phyloP scores from a whole-genome alignment of 2,888 invertebrate genomes.

The Julus scandinavius region DNA sequence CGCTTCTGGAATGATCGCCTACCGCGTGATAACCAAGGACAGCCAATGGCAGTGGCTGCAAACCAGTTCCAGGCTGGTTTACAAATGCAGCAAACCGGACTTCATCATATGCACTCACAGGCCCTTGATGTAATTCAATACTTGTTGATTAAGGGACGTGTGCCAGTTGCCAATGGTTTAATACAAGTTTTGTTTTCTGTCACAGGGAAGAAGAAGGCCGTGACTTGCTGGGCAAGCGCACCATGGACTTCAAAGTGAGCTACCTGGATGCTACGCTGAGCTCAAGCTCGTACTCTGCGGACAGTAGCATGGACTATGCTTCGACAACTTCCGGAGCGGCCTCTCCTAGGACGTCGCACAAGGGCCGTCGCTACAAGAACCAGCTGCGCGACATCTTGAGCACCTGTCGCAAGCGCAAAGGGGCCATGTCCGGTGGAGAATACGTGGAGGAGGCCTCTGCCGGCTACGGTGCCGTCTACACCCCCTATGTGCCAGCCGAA shows the following conservation, averaged over 20 bases:
- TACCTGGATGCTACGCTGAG: constrained; percentile 90
- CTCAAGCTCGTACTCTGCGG: constrained; percentile 89
- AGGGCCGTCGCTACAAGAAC: constrained; percentile 91
- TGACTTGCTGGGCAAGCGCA: constrained; percentile 95
- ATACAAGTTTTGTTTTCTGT: neutral
- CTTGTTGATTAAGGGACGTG: neutral
- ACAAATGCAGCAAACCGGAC: constrained; percentile 99
- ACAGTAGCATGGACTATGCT: constrained; percentile 68
- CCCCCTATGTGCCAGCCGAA: constrained; percentile 70
- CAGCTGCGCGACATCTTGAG: constrained; percentile 92
- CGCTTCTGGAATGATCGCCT: constrained; percentile 98
- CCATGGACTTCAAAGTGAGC: constrained; percentile 99
- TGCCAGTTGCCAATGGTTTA: neutral
- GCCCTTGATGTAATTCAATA: constrained; percentile 84
- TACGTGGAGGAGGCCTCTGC: constrained; percentile 58
- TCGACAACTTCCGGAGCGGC: constrained; percentile 64
- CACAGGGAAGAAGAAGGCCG: constrained; percentile 97
- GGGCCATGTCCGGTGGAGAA: constrained; percentile 61
- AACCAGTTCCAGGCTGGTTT: constrained; percentile 94
- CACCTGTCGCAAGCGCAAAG: constrained; percentile 85
- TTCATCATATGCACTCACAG: constrained; percentile 99
- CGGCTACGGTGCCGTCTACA: constrained; percentile 61
- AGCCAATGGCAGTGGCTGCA: constrained; percentile 98
- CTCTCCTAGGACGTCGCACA: constrained; percentile 69
- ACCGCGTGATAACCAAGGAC: constrained; percentile 94